These are phyloP conservation scores for Griposia aprilina DNA, from an alignment of 2,888 invertebrate species.

Conservation along the genomic window DNA sequence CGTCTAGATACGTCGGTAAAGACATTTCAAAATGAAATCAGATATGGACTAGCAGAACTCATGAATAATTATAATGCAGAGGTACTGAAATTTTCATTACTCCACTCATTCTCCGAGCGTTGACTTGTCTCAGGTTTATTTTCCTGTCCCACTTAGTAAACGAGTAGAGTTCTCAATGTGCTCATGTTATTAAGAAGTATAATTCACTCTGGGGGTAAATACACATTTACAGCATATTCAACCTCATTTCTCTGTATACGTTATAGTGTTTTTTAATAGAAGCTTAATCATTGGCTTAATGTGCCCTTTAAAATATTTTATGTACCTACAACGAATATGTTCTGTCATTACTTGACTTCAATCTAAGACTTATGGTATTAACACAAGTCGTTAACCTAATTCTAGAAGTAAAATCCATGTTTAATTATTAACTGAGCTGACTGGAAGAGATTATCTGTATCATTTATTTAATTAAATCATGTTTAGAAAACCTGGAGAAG, in stretches of 20 bases:
- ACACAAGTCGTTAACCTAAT: slow-evolving; percentile 4
- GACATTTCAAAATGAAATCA: slow-evolving; percentile 52
- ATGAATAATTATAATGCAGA: slow-evolving; percentile 62
- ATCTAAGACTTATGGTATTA: not conserved
- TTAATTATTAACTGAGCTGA: not conserved
- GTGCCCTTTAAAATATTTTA: slow-evolving; percentile 36
- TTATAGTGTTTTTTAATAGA: slow-evolving; percentile 61
- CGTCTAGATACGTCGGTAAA: slow-evolving; percentile 32
- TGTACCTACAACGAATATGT: not conserved
- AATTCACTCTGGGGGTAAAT: slow-evolving; percentile 58
- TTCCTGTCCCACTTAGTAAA: slow-evolving; percentile 72
- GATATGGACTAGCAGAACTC: slow-evolving; percentile 54
- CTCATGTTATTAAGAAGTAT: slow-evolving; percentile 59
- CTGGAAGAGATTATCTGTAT: not conserved
- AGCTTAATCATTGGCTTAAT: slow-evolving; percentile 58
- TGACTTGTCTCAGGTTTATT: slow-evolving; percentile 68
- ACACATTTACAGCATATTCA: slow-evolving; percentile 65
- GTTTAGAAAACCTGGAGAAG: slow-evolving; percentile 21
- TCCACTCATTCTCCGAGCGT: slow-evolving; percentile 60
- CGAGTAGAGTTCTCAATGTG: slow-evolving; percentile 45
- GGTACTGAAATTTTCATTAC: slow-evolving; percentile 63
- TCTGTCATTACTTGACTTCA: slow-evolving; percentile 12
- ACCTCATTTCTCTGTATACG: slow-evolving; percentile 62
- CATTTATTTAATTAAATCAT: slow-evolving; percentile 1
- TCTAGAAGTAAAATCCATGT: not conserved